Conservation (phyloP, 2,888 invertebrate species). For the Nipponacmea schrenckii region DNA sequence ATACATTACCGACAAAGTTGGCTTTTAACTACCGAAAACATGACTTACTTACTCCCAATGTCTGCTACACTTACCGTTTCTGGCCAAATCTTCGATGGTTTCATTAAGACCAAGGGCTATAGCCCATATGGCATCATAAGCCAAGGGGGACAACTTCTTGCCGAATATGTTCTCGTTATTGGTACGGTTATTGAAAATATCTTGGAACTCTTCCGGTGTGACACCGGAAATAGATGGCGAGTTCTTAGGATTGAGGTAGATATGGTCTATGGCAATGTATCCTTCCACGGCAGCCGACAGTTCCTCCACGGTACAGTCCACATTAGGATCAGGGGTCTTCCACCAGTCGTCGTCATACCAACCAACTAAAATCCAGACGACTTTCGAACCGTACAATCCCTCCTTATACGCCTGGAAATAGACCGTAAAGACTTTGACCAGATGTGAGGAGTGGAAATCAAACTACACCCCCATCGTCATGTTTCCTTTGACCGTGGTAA, state of each 20-base stretch:
- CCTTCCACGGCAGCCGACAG: constrained; percentile 12
- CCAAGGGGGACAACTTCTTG: constrained; percentile 1
- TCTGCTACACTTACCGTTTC: constrained; percentile 3
- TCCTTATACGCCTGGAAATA: constrained; percentile 9
- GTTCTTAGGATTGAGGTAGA: constrained; percentile 13
- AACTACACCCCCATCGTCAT: too few species aligned
- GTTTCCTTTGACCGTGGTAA: too few species aligned
- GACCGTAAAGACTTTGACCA: too few species aligned
- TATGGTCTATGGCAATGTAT: not conserved
- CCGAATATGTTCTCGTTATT: constrained; percentile 7
- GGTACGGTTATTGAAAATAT: not conserved
- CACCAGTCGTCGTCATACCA: constrained; percentile 15
- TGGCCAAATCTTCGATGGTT: not conserved
- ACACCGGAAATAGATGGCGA: constrained; percentile 9
- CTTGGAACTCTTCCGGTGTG: constrained; percentile 7
- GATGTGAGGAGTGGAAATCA: too few species aligned
- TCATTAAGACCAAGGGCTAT: constrained; percentile 12
- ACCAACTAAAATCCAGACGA: constrained; percentile 11
- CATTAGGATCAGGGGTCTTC: not conserved
- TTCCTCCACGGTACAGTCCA: constrained; percentile 18
- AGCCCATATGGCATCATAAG: constrained; percentile 16
- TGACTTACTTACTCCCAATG: too few species aligned
- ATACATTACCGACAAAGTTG: too few species aligned
- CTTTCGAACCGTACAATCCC: constrained; percentile 11
- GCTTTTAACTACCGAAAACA: too few species aligned